Conservation (phyloP, 1,140 invertebrate genomes). For the Mactra quadrangularis region DNA sequence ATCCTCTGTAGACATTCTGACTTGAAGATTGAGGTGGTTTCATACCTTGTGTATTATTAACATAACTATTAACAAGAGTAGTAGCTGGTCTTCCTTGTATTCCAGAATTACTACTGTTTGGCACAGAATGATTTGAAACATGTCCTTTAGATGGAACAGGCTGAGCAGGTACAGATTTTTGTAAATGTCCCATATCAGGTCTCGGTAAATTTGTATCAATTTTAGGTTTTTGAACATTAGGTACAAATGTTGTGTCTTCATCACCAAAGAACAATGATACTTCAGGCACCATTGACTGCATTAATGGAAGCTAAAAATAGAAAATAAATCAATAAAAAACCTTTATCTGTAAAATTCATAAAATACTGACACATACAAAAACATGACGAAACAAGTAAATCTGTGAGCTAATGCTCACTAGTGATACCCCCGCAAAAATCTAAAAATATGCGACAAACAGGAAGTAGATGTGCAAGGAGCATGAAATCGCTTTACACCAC, state of each 20-base stretch:
- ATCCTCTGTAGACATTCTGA: neutral
- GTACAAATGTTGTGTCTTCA: slow-evolving; percentile 65
- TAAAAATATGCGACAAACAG: too few species aligned
- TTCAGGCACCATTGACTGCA: slow-evolving; percentile 79
- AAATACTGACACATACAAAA: too few species aligned
- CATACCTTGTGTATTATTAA: slow-evolving; percentile 25
- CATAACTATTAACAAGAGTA: slow-evolving; percentile 4
- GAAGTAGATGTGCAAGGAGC: too few species aligned
- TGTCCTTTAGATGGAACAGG: slow-evolving; percentile 26
- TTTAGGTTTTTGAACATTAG: slow-evolving; percentile 51
- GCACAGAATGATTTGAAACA: slow-evolving; percentile 24
- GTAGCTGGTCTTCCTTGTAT: slow-evolving; percentile 17
- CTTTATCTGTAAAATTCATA: too few species aligned
- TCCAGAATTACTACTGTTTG: slow-evolving; percentile 7
- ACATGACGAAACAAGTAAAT: too few species aligned
- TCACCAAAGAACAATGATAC: slow-evolving; percentile 79
- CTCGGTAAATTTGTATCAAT: neutral
- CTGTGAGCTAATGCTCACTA: too few species aligned
- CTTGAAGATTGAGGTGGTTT: slow-evolving; percentile 1
- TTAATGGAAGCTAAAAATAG: slow-evolving; percentile 55
- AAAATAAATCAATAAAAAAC: neutral
- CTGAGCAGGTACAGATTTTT: neutral
- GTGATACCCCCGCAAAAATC: too few species aligned
- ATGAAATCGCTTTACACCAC: too few species aligned
- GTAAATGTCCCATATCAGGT: neutral